Base-by-base conservation (phyloP, 1,140 invertebrate species). In the Saccostrea cuccullata region DNA sequence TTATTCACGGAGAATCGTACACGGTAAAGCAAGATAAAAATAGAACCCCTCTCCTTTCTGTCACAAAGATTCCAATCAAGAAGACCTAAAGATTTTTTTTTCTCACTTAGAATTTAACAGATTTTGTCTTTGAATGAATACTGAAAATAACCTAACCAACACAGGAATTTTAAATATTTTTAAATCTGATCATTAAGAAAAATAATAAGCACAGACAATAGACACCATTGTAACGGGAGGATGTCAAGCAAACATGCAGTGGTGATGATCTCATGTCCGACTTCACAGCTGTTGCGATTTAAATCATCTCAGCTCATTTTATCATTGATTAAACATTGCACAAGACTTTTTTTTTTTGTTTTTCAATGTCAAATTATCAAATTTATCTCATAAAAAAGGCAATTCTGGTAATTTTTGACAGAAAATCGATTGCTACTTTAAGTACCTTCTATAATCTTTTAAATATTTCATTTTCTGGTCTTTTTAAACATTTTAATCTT, bases 111-210 rank as follows among this genome's bases (percentile, higher is more conserved):
- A 36, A 15, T 77, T 77, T 15, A 77, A 40, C 70, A 77, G 70
- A 77, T 77, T 47, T 77, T 77, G 70, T 77, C 30, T 77, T 77
- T 36, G 23, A 77, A 77, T 23, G 23, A 13, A 23, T 30, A 12
- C 70, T 30, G 70, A 23, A 3, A 20, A n/a, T 20, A 64, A 64
- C 17, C 70, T 77, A 77, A 30, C 23, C 26, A 30, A 77, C 70
- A 36, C 30, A 77, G 30, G 70, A 77, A 77, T 36, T 77, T 73
- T 77, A 77, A 77, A 77, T 36, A 77, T 77, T 77, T 77, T 77
- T 15, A 77, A 77, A 73, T 73, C 67, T 77, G 70, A 77, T 77
- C 70, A 77, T 77, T 77, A 26, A 77, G 70, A 77, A 77, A 77
- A 77, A 77, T 77, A 77, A 67, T 77, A 36, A 77, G 70, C 26